Evolutionary conservation across 1,140 invertebrate species (phyloP).

Genomic region (Brachionus manjavacas): DNA sequence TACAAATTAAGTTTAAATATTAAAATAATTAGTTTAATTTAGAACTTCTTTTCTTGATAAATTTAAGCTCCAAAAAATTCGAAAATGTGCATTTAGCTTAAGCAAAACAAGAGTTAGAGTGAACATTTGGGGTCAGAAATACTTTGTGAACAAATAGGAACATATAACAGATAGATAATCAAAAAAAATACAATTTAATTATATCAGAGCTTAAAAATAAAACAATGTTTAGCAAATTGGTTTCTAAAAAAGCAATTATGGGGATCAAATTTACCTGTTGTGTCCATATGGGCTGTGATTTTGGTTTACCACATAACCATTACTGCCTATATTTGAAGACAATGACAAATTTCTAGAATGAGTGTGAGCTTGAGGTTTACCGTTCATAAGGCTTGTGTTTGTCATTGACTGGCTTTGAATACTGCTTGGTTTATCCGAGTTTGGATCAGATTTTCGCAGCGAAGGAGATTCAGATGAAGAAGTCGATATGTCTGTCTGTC

Average conservation of each 20-base stretch:
- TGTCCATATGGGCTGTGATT: conserved; percentile 8
- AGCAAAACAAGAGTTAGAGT: not conserved
- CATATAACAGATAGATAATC: conserved; percentile 10
- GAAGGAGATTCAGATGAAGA: not conserved
- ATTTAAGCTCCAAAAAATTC: not conserved
- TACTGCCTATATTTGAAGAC: conserved; percentile 9
- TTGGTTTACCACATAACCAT: not conserved
- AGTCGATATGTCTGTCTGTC: not conserved
- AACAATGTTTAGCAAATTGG: not conserved
- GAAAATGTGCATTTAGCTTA: not conserved
- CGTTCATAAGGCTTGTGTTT: not conserved
- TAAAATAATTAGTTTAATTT: too few relatives aligned
- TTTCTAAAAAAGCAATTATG: not conserved
- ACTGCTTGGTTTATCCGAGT: not conserved
- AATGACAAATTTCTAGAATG: conserved; percentile 30
- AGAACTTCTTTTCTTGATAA: too few relatives aligned
- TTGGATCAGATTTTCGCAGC: not conserved
- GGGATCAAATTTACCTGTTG: not conserved
- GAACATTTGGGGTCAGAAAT: not conserved
- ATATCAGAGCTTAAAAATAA: conserved; percentile 1
- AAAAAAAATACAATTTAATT: conserved; percentile 18
- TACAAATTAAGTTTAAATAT: too few relatives aligned
- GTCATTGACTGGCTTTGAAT: conserved; percentile 25
- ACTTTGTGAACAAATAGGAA: not conserved
- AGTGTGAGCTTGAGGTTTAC: not conserved